A percentile compares a stretch with the other conserved stretches of the same genome.
Evolutionary conservation across 1,140 invertebrate species (phyloP).

Genomic region (Saccostrea cuccullata): DNA sequence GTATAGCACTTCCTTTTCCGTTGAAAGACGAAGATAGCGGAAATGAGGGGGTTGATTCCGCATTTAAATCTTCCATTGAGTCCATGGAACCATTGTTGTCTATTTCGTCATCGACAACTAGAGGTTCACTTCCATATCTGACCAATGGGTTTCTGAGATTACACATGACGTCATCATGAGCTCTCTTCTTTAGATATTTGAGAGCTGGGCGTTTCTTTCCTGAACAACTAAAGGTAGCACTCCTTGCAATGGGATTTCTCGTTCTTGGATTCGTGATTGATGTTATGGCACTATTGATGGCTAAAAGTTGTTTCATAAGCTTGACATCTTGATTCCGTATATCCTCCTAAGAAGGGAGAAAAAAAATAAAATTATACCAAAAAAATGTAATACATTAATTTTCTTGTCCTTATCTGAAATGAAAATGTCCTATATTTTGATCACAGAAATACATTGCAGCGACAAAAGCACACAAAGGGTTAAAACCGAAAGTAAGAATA

Average conservation of each 20-base stretch:
- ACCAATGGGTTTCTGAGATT: slow-evolving; percentile 38
- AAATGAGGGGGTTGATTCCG: background rate
- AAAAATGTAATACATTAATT: background rate
- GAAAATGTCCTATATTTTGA: too few relatives aligned
- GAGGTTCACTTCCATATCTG: slow-evolving; percentile 43
- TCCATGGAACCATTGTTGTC: slow-evolving; percentile 35
- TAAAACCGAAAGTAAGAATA: slow-evolving; percentile 29
- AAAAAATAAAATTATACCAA: background rate
- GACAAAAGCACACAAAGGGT: background rate
- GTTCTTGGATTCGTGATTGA: slow-evolving; percentile 39
- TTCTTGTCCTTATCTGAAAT: too few relatives aligned
- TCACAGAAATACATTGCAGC: background rate
- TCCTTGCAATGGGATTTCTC: background rate
- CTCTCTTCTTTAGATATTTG: slow-evolving; percentile 9
- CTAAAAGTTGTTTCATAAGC: slow-evolving; percentile 57
- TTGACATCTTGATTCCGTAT: slow-evolving; percentile 54
- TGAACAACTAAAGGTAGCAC: slow-evolving; percentile 11
- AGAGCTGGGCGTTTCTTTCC: slow-evolving; percentile 14
- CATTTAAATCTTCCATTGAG: background rate
- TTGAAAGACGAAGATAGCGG: background rate
- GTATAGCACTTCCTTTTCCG: background rate
- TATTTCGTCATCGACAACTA: background rate
- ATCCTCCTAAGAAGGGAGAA: slow-evolving; percentile 40
- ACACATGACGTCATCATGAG: slow-evolving; percentile 7
- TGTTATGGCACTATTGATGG: slow-evolving; percentile 53